Conservation (phyloP, 2,797 vertebrate species). For the Chelon auratus region DNA sequence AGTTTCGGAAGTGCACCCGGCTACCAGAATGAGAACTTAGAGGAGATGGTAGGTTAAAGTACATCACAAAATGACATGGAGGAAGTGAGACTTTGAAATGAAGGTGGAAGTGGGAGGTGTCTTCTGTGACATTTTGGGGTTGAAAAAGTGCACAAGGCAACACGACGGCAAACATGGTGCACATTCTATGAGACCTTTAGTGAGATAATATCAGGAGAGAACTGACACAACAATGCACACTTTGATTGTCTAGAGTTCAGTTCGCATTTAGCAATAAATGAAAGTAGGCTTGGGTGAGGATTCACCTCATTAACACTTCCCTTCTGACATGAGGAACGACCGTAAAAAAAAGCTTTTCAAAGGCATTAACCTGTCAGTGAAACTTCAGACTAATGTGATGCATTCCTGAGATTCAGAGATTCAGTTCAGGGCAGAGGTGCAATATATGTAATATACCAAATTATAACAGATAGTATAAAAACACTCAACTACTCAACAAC, state of each 20-base stretch:
- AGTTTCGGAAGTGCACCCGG: constrained; percentile 55
- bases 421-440: too few species aligned
- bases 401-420: neutral
- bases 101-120: constrained; percentile 83
- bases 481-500: too few species aligned
- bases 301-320: neutral
- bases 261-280: neutral
- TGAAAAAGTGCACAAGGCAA: constrained; percentile 44
- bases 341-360: too few species aligned
- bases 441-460: too few species aligned
- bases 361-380: neutral
- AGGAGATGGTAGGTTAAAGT: constrained; percentile 59
- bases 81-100: constrained; percentile 83
- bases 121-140: constrained; percentile 48
- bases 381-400: neutral
- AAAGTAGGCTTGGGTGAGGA: neutral
- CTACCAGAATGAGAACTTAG: constrained; percentile 61
- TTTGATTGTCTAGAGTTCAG: neutral
- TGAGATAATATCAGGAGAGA: neutral
- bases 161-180: neutral
- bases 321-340: neutral
- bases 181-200: neutral
- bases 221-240: too few species aligned
- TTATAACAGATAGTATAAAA: too few species aligned
- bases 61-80: constrained; percentile 68